phyloP scores from a whole-genome alignment of 2,888 invertebrate species.

The Perdita meconis region DNA sequence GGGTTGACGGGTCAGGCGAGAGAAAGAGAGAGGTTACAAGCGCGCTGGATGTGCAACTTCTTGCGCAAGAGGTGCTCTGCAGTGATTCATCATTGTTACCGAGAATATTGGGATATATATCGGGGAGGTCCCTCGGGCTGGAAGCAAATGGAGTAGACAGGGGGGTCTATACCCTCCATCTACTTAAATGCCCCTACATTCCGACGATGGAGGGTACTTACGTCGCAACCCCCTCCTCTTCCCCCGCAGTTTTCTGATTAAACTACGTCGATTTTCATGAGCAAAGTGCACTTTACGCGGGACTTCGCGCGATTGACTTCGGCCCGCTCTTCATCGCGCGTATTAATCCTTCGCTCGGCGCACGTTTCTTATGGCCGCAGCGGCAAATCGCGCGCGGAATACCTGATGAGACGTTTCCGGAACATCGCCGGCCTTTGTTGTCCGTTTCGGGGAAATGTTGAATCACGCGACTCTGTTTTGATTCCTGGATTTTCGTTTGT shows the following conservation, averaged over 20 bases:
- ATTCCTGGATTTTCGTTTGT: too few species aligned
- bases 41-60: slow-evolving; percentile 72
- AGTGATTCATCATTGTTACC: slow-evolving; percentile 77
- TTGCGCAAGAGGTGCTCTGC: slow-evolving; percentile 73
- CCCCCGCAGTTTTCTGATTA: slow-evolving; percentile 74
- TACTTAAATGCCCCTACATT: slow-evolving; percentile 75
- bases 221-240: slow-evolving; percentile 36
- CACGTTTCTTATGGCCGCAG: slow-evolving; percentile 1
- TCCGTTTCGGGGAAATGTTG: too few species aligned
- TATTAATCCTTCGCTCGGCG: slow-evolving; percentile 47
- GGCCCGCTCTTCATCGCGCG: slow-evolving; percentile 25
- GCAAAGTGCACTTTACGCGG: slow-evolving; percentile 63
- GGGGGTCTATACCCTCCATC: slow-evolving; percentile 76
- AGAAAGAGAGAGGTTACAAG: slow-evolving; percentile 34
- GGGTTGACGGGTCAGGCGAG: too few species aligned
- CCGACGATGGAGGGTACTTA: slow-evolving; percentile 66
- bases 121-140: slow-evolving; percentile 72
- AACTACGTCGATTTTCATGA: slow-evolving; percentile 70
- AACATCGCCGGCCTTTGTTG: not conserved
- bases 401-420: slow-evolving; percentile 24
- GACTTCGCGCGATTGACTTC: slow-evolving; percentile 61
- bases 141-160: slow-evolving; percentile 76
- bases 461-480: too few species aligned
- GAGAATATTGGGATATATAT: slow-evolving; percentile 77
- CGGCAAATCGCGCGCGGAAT: slow-evolving; percentile 19